These are phyloP conservation scores for Prionailurus bengalensis DNA, from an alignment of 2,113 vertebrate genomes.

Conservation along the genomic window DNA sequence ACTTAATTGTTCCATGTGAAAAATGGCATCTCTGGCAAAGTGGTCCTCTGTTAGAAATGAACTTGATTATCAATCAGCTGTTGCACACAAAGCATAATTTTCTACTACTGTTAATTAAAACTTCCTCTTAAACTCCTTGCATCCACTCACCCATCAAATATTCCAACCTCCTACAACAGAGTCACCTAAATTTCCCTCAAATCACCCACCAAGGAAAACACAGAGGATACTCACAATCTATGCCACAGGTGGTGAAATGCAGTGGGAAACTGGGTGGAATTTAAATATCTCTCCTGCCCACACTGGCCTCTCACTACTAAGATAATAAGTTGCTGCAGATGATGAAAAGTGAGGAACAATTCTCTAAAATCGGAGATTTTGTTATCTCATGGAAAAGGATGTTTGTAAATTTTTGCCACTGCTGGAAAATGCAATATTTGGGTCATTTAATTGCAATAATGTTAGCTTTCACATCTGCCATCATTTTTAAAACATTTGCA, in stretches of 20 bases:
- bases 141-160: conserved; percentile 40
- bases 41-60: conserved; percentile 1
- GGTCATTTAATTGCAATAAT: conserved; percentile 29
- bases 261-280: not conserved
- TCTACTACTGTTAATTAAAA: not conserved
- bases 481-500: conserved; percentile 29
- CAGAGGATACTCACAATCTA: not conserved
- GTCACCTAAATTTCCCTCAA: conserved; percentile 45
- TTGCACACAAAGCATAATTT: conserved; percentile 34
- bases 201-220: conserved; percentile 37
- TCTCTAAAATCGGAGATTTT: conserved; percentile 54
- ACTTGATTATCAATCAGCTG: not conserved
- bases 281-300: conserved; percentile 31
- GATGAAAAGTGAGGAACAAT: conserved; percentile 37
- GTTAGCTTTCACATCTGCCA: conserved; percentile 26
- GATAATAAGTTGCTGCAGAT: conserved; percentile 27
- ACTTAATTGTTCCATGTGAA: not conserved
- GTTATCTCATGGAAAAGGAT: conserved; percentile 25
- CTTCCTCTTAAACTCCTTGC: conserved; percentile 15
- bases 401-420: conserved; percentile 33
- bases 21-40: not conserved
- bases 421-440: conserved; percentile 31
- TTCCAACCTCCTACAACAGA: conserved; percentile 37
- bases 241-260: not conserved
- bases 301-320: conserved; percentile 51